Base-by-base conservation (phyloP, 2,113 vertebrate species). In the Forbesichthys papilliferus region DNA sequence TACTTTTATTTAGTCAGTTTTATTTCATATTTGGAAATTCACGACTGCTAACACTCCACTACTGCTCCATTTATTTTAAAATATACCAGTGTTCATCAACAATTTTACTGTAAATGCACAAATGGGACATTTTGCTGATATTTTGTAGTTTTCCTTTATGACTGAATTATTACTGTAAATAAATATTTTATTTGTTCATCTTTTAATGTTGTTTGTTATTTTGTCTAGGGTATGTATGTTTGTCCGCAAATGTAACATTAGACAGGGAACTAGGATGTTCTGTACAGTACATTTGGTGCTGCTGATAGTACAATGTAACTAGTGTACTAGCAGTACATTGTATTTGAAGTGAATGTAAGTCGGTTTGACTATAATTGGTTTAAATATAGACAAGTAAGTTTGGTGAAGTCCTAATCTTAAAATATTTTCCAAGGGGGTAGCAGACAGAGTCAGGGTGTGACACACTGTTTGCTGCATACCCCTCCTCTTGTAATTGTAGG, bases 401-500 rank as follows among this genome's bases (percentile, higher is more conserved):
- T 42, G 4, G 36, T 42, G 4, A 42, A 6, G 36, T 42, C 36
- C 7, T 42, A 42, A 42, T 42, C 36, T 42, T 42, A 42, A 5
- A 42, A 42, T 5, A 42, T 42, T 42, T 42, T 5, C 36, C 36
- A 42, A 42, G 7, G 59, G 53, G 71, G 71, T 79, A 33, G 61
- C 52, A 13, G 16, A 75, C 48, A 27, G 61, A 18, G 46, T 71
- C 57, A 58, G 70, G 69, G 81, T 82, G 64, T 66, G 55, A 69
- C 65, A 34, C 65, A 68, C 52, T 78, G 61, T 67, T 42, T 56
- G 58, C 82, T 73, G 62, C 68, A 59, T 66, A 64, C 82, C 84
- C 81, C 59, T 77, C 84, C 75, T 48, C 78, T 27, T 84, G 71
- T 89, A 88, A 91, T 89, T 87, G 70, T 46, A 86, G 86, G 86